These are phyloP conservation scores for Daboia siamensis DNA, from an alignment of 2,113 vertebrate species.

Conservation along the genomic window DNA sequence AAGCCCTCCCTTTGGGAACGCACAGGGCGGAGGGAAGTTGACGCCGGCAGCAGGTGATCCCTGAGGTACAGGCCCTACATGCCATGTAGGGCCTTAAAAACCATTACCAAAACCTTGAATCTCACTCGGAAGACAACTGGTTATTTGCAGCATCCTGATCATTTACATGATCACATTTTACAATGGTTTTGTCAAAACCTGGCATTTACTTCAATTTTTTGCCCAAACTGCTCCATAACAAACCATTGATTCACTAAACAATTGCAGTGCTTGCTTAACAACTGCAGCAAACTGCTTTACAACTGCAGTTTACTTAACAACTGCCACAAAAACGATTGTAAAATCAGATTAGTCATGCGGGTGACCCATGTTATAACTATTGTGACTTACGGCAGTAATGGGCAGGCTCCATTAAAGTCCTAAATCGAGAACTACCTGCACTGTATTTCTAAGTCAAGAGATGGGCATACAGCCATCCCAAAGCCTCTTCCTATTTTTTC, in stretches of 20 bases:
- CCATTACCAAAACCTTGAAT: no score
- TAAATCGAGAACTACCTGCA: not conserved
- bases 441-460: not conserved
- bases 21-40: no score
- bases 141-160: not conserved
- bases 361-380: not conserved
- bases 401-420: not conserved
- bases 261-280: not conserved
- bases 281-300: not conserved
- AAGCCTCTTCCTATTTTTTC: not conserved
- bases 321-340: not conserved
- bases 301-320: not conserved
- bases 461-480: not conserved
- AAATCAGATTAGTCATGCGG: not conserved
- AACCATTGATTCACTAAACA: not conserved
- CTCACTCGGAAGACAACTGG: no score
- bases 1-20: no score
- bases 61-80: no score
- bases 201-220: not conserved
- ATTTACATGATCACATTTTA: not conserved
- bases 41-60: no score
- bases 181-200: not conserved
- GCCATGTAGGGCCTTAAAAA: no score
- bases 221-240: not conserved
- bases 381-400: not conserved